Evolutionary conservation across 2,888 invertebrate species (phyloP), one percentile per base, ranked within the genome.

Genomic region (Gibbula magus): DNA sequence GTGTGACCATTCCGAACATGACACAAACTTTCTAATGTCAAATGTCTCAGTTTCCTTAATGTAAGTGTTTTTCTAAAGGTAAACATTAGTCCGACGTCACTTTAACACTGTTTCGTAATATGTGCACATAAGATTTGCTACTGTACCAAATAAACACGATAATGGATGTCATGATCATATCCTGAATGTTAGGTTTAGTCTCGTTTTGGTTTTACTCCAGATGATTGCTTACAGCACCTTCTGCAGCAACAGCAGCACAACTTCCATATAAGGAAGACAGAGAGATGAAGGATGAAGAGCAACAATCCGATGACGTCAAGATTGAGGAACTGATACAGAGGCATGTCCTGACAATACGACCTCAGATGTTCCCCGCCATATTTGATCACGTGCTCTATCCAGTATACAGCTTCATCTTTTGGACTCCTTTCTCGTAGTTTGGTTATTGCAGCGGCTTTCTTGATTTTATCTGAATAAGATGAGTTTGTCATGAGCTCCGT

Each of bases 381-480:
- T 80, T 85, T 82, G 13, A 89, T 80, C 54, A 89, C 84, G 75
- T 88, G 87, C 75, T 89, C 88, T 18, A 89, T 80, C 88, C 88
- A 89, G 56, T 79, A 87, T 4, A 85, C 86, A 8, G 87, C 88
- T 61, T 86, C 82, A 56, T 87, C 82, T 25, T 75, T 73, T 4
- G 89, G 86, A 35, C 79, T 81, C 39, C 79, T 61, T 52, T 77
- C 70, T 25, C 81, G 76, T 32, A 70, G 73, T 4, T 78, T 77
- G 45, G 84, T 85, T 16, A 88, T 82, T 32, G 52, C 18, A 3
- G 87, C 85, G 13, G 83, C 85, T 25, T 67, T 77, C 20, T 75
- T 67, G 10, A 88, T 84, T 0, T 79, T 84, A 8, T 79, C 51
- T 45, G 45, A 75, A 61, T 84, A 88, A 0, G 51, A 78, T 5